Percentiles rank a stretch among this genome's conserved stretches.
Evolutionary conservation across 2,888 invertebrate species (phyloP).

Genomic region (Philonicus albiceps): DNA sequence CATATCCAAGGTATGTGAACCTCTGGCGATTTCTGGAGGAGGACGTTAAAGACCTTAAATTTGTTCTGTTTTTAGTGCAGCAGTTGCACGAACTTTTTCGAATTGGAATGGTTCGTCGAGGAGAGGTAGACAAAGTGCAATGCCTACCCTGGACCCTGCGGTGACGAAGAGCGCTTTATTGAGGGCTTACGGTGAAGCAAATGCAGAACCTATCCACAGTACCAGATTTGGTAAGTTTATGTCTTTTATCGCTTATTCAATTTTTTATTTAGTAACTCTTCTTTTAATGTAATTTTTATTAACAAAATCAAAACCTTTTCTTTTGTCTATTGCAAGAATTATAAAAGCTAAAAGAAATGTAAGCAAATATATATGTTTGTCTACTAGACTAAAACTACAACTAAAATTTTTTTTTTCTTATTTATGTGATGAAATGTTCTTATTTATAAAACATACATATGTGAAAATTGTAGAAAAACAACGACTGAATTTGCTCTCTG

Average conservation of each 20-base stretch:
- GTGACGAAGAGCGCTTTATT: conserved; percentile 76
- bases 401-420: no score
- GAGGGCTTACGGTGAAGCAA: conserved; percentile 68
- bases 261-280: not conserved
- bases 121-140: conserved; percentile 71
- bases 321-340: not conserved
- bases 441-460: no score
- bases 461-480: no score
- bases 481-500: no score
- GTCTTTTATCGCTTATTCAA: not conserved
- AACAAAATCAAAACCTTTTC: no score
- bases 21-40: not conserved
- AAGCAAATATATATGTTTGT: no score
- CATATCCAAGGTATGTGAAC: conserved; percentile 81
- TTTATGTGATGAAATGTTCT: no score
- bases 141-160: conserved; percentile 75
- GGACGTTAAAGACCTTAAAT: not conserved
- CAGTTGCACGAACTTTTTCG: conserved; percentile 77
- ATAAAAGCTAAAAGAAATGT: not conserved
- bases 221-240: conserved; percentile 63
- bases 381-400: no score
- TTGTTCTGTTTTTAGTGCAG: conserved; percentile 68
- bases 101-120: conserved; percentile 74
- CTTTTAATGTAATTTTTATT: no score
- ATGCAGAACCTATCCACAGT: conserved; percentile 63